Base-by-base conservation (phyloP, 2,113 vertebrate species). In the Camelus bactrianus region DNA sequence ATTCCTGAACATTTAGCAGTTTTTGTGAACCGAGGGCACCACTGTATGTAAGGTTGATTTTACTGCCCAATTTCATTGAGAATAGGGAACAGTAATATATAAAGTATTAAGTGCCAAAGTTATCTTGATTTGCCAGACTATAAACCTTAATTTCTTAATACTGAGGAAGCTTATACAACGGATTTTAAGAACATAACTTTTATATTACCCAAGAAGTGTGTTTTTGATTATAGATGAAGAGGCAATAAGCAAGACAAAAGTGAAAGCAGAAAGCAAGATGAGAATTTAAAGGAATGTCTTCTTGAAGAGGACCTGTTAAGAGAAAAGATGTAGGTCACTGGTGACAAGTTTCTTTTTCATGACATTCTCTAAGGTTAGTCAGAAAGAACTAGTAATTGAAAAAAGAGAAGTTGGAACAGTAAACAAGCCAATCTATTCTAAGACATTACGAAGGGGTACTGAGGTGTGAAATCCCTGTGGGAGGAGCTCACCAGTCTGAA, bases 321-420 rank as follows among this genome's bases (percentile, higher is more conserved):
- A 93, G 54, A 88, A 77, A 96, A 88, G 19, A 56, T 52, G 4
- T 48, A 60, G 42, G 50, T 89, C 38, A 60, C 22, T 84, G 89
- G 22, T 89, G 65, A 91, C 67, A 95, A 10, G 30, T 89, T 91
- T 94, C 82, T 93, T 50, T 93, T 97, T 92, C 42, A 85, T 89
- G 85, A 26, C 65, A 88, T 96, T 86, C 67, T 88, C 13, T 91
- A 89, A 94, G 38, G 52, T 93, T 92, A 96, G 38, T 94, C 42
- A 69, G 16, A 90, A 93, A 89, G 82, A 94, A 95, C 50, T 75
- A 91, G 52, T 86, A 87, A 97, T 84, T 86, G 75, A 65, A 95
- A 96, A 97, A 56, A 90, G 70, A 93, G 84, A 80, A 35, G 8
- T 28, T 50, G 17, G 42, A 81, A 70, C 15, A 91, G 56, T 5